Conservation (phyloP, 2,113 vertebrate species). For the Malaclemys terrapin region DNA sequence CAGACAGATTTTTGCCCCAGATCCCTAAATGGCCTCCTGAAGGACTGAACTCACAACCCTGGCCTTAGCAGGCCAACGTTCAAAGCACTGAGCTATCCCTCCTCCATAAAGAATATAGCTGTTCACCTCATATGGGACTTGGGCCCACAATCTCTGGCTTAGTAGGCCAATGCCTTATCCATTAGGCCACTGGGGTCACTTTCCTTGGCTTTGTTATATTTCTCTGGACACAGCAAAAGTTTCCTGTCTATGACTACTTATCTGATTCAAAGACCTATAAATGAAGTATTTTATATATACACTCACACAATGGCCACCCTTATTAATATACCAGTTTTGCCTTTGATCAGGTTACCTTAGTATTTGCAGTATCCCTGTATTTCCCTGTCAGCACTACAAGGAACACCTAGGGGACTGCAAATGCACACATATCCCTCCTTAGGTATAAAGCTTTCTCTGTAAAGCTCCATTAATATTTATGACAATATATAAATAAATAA, state of each 20-base stretch:
- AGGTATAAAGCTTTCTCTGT: neutral
- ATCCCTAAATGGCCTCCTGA: too few relatives aligned
- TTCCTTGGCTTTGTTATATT: neutral
- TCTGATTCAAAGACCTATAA: neutral
- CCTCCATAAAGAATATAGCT: too few relatives aligned
- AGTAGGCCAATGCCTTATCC: slow-evolving; percentile 82
- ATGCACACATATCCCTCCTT: neutral
- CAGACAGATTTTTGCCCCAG: too few relatives aligned
- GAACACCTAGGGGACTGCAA: neutral
- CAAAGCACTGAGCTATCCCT: too few relatives aligned
- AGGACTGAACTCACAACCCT: too few relatives aligned
- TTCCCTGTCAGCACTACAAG: neutral
- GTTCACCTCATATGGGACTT: slow-evolving; percentile 78
- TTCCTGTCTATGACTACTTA: rapidly evolving
- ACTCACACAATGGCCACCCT: neutral
- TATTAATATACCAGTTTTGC: neutral
- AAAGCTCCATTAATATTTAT: neutral
- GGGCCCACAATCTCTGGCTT: slow-evolving; percentile 86
- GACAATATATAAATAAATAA: neutral
- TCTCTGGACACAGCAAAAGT: neutral
- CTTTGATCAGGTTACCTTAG: neutral
- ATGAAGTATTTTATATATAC: neutral
- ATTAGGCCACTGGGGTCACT: slow-evolving; percentile 69
- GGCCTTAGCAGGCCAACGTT: too few relatives aligned
- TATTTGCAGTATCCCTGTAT: neutral